phyloP scores from a whole-genome alignment of 2,797 vertebrate genomes.

The Synanceia verrucosa region DNA sequence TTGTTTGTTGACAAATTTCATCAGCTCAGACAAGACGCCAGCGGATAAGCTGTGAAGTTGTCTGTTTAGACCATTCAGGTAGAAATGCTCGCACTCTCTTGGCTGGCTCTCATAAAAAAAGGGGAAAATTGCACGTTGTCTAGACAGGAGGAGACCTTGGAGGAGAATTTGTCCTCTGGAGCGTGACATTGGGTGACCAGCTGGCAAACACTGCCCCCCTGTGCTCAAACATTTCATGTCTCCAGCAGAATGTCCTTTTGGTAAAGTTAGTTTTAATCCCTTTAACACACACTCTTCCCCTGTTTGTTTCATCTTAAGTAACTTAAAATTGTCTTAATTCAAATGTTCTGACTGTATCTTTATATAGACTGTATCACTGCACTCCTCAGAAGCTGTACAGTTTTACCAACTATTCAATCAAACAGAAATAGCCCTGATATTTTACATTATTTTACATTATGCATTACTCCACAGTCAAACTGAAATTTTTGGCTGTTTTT shows the following conservation, averaged over 20 bases:
- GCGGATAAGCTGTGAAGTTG: slow-evolving; percentile 21
- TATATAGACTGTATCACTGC: neutral
- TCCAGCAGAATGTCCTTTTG: neutral
- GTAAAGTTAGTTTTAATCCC: neutral
- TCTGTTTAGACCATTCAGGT: slow-evolving; percentile 34
- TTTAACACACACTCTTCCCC: neutral
- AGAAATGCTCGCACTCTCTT: slow-evolving; percentile 25
- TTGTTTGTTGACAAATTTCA: slow-evolving; percentile 60
- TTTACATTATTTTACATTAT: no score
- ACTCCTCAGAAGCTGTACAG: no score
- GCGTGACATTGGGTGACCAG: neutral
- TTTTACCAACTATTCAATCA: neutral
- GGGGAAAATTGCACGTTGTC: slow-evolving; percentile 57
- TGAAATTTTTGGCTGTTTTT: no score
- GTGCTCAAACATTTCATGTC: slow-evolving; percentile 25
- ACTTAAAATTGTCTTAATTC: neutral
- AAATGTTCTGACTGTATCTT: neutral
- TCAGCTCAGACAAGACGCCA: slow-evolving; percentile 39
- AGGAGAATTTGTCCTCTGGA: slow-evolving; percentile 46
- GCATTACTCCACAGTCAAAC: no score
- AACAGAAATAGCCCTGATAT: no score
- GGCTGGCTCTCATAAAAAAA: slow-evolving; percentile 35
- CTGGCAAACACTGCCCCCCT: slow-evolving; percentile 65
- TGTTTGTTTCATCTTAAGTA: neutral
- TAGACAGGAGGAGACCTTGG: slow-evolving; percentile 63